Evolutionary conservation across 2,113 vertebrate genomes (phyloP).

Genomic region (Microcebus jonahi): DNA sequence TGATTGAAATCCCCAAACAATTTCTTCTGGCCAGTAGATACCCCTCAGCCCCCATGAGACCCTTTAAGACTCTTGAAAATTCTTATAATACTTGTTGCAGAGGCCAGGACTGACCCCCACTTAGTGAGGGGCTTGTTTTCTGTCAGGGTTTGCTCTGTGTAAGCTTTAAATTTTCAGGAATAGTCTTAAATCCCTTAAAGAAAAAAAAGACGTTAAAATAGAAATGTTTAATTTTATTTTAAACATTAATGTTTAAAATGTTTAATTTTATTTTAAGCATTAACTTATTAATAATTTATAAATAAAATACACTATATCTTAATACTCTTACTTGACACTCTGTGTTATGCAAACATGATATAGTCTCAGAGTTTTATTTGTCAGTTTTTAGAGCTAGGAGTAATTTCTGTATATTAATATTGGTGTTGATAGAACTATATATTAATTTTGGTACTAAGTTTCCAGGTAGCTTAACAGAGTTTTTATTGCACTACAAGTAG

Average conservation of each 20-base stretch:
- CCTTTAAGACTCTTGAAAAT: not conserved
- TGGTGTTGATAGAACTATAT: too few species aligned
- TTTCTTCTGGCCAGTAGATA: not conserved
- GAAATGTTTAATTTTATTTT: too few species aligned
- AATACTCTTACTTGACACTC: rapidly evolving
- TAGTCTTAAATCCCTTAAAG: not conserved
- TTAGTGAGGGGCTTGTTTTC: too few species aligned
- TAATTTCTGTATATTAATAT: not conserved
- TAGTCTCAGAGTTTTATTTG: not conserved
- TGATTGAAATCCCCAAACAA: not conserved
- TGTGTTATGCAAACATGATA: not conserved
- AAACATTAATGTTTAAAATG: too few species aligned
- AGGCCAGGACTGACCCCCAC: not conserved
- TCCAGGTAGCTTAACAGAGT: not conserved
- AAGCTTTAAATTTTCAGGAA: not conserved
- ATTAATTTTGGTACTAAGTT: not conserved
- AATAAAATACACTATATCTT: not conserved
- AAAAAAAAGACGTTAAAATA: not conserved
- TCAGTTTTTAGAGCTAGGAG: not conserved
- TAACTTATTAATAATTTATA: not conserved
- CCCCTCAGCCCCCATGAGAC: not conserved
- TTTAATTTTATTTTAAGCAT: too few species aligned
- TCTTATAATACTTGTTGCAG: too few species aligned
- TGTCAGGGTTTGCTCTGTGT: not conserved
- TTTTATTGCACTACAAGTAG: not conserved